These are phyloP conservation scores for Dusona sp. DNA, from an alignment of 2,888 invertebrate genomes.

Conservation along the genomic window DNA sequence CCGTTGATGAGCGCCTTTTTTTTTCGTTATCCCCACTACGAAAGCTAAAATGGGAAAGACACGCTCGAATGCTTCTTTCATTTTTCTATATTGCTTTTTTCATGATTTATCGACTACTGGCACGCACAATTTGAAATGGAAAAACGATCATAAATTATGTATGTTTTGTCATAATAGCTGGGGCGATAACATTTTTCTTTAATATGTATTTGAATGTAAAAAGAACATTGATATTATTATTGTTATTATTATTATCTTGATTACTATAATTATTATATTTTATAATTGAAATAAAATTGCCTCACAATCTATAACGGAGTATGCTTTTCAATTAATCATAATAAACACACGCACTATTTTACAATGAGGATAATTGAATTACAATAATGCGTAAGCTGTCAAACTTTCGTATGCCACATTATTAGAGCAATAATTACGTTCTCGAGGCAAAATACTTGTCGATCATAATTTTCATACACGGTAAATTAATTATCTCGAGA, in stretches of 20 bases:
- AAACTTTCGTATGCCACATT: background rate
- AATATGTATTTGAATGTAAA: background rate
- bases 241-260: background rate
- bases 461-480: background rate
- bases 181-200: background rate
- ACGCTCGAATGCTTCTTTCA: background rate
- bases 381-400: background rate
- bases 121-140: background rate
- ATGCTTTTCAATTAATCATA: background rate
- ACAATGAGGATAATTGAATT: background rate
- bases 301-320: background rate
- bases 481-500: background rate
- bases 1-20: slow-evolving; percentile 50
- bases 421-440: background rate
- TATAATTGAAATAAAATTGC: background rate
- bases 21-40: slow-evolving; percentile 10
- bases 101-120: background rate
- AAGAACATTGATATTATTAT: background rate
- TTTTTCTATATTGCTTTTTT: background rate
- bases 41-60: background rate
- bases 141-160: background rate
- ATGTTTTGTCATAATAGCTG: background rate
- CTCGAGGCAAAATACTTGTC: background rate
- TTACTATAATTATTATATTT: background rate
- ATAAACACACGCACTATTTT: background rate